A percentile compares a stretch with the other conserved stretches of the same genome.
Conservation (phyloP, 2,797 vertebrate genomes). For the Acanthornis magna region DNA sequence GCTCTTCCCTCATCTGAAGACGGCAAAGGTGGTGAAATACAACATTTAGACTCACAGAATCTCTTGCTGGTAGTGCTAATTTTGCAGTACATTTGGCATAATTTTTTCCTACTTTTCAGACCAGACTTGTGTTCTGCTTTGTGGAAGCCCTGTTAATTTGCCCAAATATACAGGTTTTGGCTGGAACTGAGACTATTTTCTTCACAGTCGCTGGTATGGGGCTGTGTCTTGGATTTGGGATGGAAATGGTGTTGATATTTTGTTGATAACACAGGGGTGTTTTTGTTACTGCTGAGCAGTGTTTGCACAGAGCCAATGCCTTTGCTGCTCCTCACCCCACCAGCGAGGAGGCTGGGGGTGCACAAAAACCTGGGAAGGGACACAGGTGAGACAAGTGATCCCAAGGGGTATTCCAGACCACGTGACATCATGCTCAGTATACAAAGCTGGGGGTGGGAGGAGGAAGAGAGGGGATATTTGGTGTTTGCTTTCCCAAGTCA, state of each 20-base stretch:
- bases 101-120: background rate
- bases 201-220: background rate
- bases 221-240: background rate
- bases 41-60: background rate
- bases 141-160: background rate
- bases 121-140: background rate
- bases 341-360: rapidly evolving
- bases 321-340: background rate
- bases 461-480: background rate
- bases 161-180: background rate
- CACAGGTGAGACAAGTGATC: background rate
- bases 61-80: background rate
- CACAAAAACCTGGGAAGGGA: background rate
- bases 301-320: background rate
- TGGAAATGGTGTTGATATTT: background rate
- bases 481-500: background rate
- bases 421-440: background rate
- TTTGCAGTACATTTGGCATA: background rate
- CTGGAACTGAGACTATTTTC: background rate
- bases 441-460: background rate
- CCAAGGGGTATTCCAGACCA: background rate
- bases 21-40: background rate
- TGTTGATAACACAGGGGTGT: too few relatives aligned
- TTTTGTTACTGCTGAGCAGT: background rate
- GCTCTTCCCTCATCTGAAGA: background rate